These are phyloP conservation scores for Antennarius maculatus DNA, from an alignment of 2,797 vertebrate genomes.

Conservation along the genomic window DNA sequence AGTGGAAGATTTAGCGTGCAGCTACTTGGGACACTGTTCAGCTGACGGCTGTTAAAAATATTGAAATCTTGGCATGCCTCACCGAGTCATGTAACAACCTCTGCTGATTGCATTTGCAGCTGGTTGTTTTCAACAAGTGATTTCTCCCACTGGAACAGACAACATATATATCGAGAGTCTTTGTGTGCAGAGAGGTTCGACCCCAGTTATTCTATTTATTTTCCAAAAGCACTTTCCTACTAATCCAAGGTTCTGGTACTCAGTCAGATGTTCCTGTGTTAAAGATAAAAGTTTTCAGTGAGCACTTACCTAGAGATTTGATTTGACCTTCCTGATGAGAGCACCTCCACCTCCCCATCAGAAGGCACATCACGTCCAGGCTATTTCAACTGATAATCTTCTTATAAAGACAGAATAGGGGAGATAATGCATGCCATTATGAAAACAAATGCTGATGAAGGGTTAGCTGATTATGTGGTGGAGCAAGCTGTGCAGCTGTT, in stretches of 20 bases:
- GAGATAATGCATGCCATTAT: conserved; percentile 54
- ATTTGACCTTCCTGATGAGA: too few species aligned
- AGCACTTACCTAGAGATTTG: too few species aligned
- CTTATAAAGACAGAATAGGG: conserved; percentile 40
- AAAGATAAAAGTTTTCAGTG: too few species aligned
- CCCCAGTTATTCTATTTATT: not conserved
- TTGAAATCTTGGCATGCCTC: conserved; percentile 57
- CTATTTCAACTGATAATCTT: conserved; percentile 55
- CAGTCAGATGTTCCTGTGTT: not conserved
- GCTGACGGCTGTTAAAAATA: conserved; percentile 50
- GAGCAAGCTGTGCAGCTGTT: conserved; percentile 63
- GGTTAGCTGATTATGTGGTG: conserved; percentile 53
- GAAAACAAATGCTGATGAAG: conserved; percentile 39
- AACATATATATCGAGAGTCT: conserved; percentile 53
- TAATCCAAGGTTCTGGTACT: conserved; percentile 11
- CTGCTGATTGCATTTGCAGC: conserved; percentile 69
- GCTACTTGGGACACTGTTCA: conserved; percentile 31
- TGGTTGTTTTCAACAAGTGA: conserved; percentile 66
- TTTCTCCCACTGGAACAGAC: conserved; percentile 60
- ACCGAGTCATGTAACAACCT: conserved; percentile 52
- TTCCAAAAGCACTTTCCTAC: conserved; percentile 19
- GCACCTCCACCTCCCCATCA: not conserved
- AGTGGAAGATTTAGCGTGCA: conserved; percentile 44
- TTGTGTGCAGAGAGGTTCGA: conserved; percentile 41
- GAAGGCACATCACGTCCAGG: conserved; percentile 33